Percentiles rank a stretch among this genome's conserved stretches.
phyloP scores from a whole-genome alignment of 2,888 invertebrate genomes.

The Drosophila neutralis region DNA sequence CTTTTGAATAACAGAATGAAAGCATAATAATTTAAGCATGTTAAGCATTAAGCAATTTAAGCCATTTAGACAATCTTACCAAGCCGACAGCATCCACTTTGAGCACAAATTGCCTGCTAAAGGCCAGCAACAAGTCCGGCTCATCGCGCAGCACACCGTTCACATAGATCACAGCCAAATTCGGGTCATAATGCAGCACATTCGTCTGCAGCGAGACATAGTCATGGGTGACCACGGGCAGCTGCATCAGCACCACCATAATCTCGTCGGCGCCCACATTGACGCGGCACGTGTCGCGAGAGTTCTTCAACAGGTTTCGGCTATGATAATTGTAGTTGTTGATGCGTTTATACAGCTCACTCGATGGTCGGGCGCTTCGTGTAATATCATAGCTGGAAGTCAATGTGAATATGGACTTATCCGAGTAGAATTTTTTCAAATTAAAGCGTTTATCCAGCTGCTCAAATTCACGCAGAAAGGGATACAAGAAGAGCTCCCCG shows the following conservation, averaged over 20 bases:
- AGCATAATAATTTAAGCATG: neutral
- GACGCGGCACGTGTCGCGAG: slow-evolving; percentile 60
- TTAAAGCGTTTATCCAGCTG: slow-evolving; percentile 53
- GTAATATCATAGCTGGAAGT: slow-evolving; percentile 71
- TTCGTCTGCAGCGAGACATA: slow-evolving; percentile 75
- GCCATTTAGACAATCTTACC: slow-evolving; percentile 30
- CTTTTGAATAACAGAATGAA: slow-evolving; percentile 42
- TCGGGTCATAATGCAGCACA: slow-evolving; percentile 55
- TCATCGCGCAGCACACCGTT: slow-evolving; percentile 58
- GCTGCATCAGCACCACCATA: slow-evolving; percentile 66
- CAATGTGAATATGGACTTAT: slow-evolving; percentile 77
- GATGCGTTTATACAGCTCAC: slow-evolving; percentile 68
- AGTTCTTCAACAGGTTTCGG: slow-evolving; percentile 71
- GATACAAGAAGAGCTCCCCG: slow-evolving; percentile 69
- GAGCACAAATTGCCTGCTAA: slow-evolving; percentile 64
- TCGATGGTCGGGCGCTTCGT: slow-evolving; percentile 33
- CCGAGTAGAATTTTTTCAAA: slow-evolving; percentile 54
- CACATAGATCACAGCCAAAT: slow-evolving; percentile 45
- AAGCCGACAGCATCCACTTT: slow-evolving; percentile 34
- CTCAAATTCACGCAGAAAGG: slow-evolving; percentile 76
- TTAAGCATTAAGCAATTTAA: too few relatives aligned
- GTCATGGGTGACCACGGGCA: slow-evolving; percentile 76
- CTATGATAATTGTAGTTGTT: slow-evolving; percentile 71
- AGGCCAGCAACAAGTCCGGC: slow-evolving; percentile 54
- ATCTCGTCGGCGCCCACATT: slow-evolving; percentile 74